Conservation (phyloP, 2,797 vertebrate species). For the Macrochelys suwanniensis region DNA sequence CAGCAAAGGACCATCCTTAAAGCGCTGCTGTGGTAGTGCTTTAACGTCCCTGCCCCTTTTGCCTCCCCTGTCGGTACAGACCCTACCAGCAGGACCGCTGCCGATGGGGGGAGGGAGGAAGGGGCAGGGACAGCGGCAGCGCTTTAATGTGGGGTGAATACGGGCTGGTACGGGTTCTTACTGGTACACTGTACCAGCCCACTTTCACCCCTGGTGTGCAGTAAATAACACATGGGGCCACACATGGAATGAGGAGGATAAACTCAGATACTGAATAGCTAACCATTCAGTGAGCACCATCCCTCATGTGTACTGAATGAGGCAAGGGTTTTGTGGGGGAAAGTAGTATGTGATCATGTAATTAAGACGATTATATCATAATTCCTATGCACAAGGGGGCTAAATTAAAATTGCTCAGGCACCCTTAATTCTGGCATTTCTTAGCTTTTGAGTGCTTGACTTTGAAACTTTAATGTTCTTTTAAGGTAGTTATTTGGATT, state of each 20-base stretch:
- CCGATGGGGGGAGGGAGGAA: too few species aligned
- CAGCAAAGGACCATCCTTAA: too few species aligned
- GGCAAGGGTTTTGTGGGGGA: not conserved
- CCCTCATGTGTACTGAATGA: not conserved
- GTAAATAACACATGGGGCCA: not conserved
- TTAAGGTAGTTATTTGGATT: not conserved
- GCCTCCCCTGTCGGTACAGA: too few species aligned
- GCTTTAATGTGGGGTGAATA: too few species aligned
- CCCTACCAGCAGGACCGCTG: too few species aligned
- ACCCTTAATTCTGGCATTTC: not conserved
- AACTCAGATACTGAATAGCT: not conserved
- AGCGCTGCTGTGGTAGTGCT: too few species aligned
- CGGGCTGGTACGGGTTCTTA: too few species aligned
- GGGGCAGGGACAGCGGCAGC: too few species aligned
- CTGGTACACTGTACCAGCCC: too few species aligned
- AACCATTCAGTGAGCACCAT: not conserved
- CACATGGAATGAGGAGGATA: not conserved
- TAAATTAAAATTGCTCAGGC: not conserved
- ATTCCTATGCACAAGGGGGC: not conserved
- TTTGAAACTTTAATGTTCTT: not conserved
- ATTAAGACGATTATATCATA: not conserved
- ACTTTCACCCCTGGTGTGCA: not conserved
- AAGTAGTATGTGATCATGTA: not conserved
- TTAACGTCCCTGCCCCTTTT: too few species aligned
- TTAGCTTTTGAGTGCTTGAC: not conserved